Percentiles rank a stretch among this genome's conserved stretches.
These are phyloP conservation scores for Montipora sp. DNA, from an alignment of 64 coral and sea anemone genomes.

Conservation along the genomic window DNA sequence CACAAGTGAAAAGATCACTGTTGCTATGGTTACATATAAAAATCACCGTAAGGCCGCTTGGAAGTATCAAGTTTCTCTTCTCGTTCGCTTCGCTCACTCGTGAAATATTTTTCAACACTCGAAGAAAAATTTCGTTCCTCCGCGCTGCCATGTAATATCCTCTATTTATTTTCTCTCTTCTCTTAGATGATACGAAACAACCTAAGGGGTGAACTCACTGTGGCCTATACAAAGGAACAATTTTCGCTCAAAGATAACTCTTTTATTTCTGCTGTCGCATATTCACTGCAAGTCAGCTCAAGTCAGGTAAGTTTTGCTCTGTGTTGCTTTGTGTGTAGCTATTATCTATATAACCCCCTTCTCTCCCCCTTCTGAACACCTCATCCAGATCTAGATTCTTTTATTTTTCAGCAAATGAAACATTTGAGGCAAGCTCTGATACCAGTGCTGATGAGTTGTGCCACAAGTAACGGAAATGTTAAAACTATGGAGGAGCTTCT, in stretches of 20 bases:
- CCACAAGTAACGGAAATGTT: constrained; percentile 74
- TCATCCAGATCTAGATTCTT: no score
- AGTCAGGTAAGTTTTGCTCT: constrained; percentile 49
- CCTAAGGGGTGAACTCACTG: constrained; percentile 88
- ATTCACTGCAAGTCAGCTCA: constrained; percentile 74
- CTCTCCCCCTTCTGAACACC: no score
- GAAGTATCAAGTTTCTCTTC: no score
- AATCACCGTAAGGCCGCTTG: no score
- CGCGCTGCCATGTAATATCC: no score
- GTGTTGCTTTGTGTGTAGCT: no score
- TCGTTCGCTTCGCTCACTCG: no score
- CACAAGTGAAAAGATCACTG: no score
- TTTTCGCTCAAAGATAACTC: constrained; percentile 94
- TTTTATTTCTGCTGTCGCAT: constrained; percentile 89
- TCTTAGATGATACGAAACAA: constrained; percentile 84
- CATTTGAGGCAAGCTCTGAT: constrained; percentile 82
- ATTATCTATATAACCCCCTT: no score
- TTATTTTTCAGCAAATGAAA: constrained; percentile 83
- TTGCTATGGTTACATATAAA: no score
- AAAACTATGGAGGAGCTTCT: constrained; percentile 76
- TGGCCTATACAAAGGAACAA: constrained; percentile 85
- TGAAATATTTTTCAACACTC: no score
- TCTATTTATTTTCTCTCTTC: not conserved
- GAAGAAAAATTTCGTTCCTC: no score
- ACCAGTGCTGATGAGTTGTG: constrained; percentile 92